These are phyloP conservation scores for Brenthis hecate DNA, from an alignment of 2,888 invertebrate species.

Conservation along the genomic window DNA sequence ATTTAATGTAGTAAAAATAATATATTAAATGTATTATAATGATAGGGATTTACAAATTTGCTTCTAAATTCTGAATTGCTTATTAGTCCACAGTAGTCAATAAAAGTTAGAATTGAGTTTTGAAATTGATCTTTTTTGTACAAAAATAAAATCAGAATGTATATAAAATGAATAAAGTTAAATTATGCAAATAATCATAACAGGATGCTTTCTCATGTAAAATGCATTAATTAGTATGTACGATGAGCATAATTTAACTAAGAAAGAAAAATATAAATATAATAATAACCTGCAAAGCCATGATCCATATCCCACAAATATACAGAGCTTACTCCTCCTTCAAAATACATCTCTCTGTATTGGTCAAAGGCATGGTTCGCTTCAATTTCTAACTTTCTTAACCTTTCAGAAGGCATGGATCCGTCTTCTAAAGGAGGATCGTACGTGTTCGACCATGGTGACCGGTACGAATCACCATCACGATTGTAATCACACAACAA, in stretches of 20 bases:
- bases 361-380: slow-evolving; percentile 99
- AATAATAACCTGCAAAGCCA: slow-evolving; percentile 94
- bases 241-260: too few species aligned
- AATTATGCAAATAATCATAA: too few species aligned
- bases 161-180: too few species aligned
- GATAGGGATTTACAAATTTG: not conserved
- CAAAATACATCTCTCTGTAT: slow-evolving; percentile 99
- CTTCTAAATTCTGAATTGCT: not conserved
- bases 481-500: slow-evolving; percentile 99
- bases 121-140: too few species aligned
- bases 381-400: slow-evolving; percentile 97
- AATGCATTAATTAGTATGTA: too few species aligned
- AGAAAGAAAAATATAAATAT: not conserved
- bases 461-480: slow-evolving; percentile 99
- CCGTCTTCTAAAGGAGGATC: slow-evolving; percentile 99
- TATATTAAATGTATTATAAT: not conserved
- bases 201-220: too few species aligned
- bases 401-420: slow-evolving; percentile 97
- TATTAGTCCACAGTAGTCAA: too few species aligned
- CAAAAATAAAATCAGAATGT: too few species aligned
- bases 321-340: slow-evolving; percentile 99
- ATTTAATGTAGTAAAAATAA: not conserved
- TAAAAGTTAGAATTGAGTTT: too few species aligned
- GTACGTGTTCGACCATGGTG: slow-evolving; percentile 99
- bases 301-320: slow-evolving; percentile 99